Base-by-base conservation (phyloP, 2,113 vertebrate genomes). In the Erythrocebus patas region DNA sequence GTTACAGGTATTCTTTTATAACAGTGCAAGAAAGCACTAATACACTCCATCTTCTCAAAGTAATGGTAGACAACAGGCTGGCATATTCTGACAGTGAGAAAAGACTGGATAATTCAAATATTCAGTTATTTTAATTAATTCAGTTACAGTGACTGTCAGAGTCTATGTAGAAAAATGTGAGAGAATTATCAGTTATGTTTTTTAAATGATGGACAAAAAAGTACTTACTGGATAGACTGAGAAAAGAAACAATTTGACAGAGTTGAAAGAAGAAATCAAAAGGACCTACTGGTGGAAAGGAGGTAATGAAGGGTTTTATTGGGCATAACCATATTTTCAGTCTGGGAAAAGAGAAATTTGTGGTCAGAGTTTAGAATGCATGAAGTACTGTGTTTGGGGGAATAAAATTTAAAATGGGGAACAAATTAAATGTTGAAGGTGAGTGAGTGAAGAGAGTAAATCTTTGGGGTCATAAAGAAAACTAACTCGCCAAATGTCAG, bases 81-180 rank as follows among this genome's bases (percentile, higher is more conserved):
- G 23, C 16, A 61, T 12, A 55, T 32, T 68, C n/a, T 57, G 30
- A 89, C 2, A 59, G 3, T 38, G 6, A 90, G 25, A 20, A 86
- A 88, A 81, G 38, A 48, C 2, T 72, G 10, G 5, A 68, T 4
- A 86, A 83, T 59, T 94, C 75, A 90, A 61, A 73, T 35, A 96
- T 79, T 57, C 11, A 38, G 0, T 25, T 68, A 3, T 3, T 52
- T 91, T 93, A 30, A 87, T 84, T 78, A 55, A 84, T 75, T 89
- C 3, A 8, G 43, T 73, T 48, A 52, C 23, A 59, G 22, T 75
- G 17, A 45, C 6, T 89, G n/a, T 27, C 8, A 50, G 30, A 18
- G 12, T 17, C n/a, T 93, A 40, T 82, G 27, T 50, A 75, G 14
- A 5, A 92, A 89, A 85, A n/a, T 86, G 6, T 40, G 12, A 75